These are phyloP conservation scores for Acromyrmex heyeri DNA, from an alignment of 1,140 invertebrate genomes.

Conservation along the genomic window DNA sequence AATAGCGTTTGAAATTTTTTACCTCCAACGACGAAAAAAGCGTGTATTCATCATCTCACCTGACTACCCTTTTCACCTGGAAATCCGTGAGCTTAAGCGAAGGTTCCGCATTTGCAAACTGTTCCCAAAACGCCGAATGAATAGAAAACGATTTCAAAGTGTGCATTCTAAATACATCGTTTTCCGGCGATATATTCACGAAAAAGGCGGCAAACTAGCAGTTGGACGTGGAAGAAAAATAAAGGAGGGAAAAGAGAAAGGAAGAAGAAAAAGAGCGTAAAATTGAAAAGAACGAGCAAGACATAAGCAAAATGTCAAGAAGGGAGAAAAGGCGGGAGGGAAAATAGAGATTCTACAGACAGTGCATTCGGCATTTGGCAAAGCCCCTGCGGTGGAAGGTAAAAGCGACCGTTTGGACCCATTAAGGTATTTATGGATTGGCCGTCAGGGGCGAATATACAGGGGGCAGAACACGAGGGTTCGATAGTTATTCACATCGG, in stretches of 20 bases:
- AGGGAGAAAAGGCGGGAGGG: not conserved
- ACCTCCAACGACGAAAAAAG: slow-evolving; percentile 47
- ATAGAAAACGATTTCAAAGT: slow-evolving; percentile 79
- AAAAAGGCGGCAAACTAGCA: slow-evolving; percentile 54
- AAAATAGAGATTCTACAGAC: slow-evolving; percentile 23
- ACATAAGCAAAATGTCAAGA: slow-evolving; percentile 11
- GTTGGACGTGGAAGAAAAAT: slow-evolving; percentile 19
- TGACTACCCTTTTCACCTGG: slow-evolving; percentile 50
- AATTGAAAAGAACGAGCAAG: slow-evolving; percentile 9
- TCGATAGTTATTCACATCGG: slow-evolving; percentile 69
- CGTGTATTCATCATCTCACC: slow-evolving; percentile 13
- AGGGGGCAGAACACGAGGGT: slow-evolving; percentile 63
- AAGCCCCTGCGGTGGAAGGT: slow-evolving; percentile 68
- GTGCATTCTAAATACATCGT: slow-evolving; percentile 71
- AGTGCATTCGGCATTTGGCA: slow-evolving; percentile 36
- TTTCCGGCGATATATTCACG: slow-evolving; percentile 75
- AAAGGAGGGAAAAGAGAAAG: slow-evolving; percentile 31
- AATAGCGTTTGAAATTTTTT: slow-evolving; percentile 50
- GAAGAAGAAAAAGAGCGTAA: slow-evolving; percentile 1
- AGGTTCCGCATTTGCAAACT: slow-evolving; percentile 57
- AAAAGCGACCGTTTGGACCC: slow-evolving; percentile 83
- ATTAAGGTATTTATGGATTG: slow-evolving; percentile 84
- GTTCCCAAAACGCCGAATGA: slow-evolving; percentile 68
- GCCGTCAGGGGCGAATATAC: slow-evolving; percentile 50
- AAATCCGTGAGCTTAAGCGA: slow-evolving; percentile 44